A percentile compares a stretch with the other conserved stretches of the same genome.
Conservation (phyloP, 92 coral and sea anemone species). For the Palythoa grandiflora region DNA sequence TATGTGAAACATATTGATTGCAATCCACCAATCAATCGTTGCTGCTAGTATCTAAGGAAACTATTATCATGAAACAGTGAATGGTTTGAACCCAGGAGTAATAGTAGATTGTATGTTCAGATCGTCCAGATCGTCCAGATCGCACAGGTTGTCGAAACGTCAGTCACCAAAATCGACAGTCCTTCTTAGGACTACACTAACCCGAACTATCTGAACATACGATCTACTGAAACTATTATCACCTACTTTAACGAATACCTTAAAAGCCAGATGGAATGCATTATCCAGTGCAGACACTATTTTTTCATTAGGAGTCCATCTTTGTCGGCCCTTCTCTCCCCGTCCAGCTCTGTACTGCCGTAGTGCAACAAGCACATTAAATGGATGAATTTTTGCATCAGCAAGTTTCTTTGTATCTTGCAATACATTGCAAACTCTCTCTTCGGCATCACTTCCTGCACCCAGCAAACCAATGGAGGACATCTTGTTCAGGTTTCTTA, state of each 20-base stretch:
- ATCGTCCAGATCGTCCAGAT: too few species aligned
- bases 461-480: slow-evolving; percentile 75
- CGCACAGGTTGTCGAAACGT: too few species aligned
- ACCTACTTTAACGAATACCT: slow-evolving; percentile 60
- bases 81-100: too few species aligned
- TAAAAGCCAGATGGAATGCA: slow-evolving; percentile 90
- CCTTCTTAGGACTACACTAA: too few species aligned
- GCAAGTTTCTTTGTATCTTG: slow-evolving; percentile 55
- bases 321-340: slow-evolving; percentile 87
- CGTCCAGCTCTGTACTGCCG: slow-evolving; percentile 87
- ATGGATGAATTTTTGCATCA: slow-evolving; percentile 93
- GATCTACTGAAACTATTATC: neutral
- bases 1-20: too few species aligned
- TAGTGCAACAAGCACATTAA: slow-evolving; percentile 83
- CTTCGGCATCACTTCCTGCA: slow-evolving; percentile 65
- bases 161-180: too few species aligned
- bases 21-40: neutral
- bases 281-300: slow-evolving; percentile 84
- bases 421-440: slow-evolving; percentile 67
- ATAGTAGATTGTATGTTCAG: too few species aligned
- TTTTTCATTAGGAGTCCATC: slow-evolving; percentile 76
- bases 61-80: neutral
- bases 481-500: slow-evolving; percentile 94
- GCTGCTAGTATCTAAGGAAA: neutral
- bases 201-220: too few species aligned